Conservation (phyloP, 1,140 invertebrate genomes). For the Heterodera carotae region DNA sequence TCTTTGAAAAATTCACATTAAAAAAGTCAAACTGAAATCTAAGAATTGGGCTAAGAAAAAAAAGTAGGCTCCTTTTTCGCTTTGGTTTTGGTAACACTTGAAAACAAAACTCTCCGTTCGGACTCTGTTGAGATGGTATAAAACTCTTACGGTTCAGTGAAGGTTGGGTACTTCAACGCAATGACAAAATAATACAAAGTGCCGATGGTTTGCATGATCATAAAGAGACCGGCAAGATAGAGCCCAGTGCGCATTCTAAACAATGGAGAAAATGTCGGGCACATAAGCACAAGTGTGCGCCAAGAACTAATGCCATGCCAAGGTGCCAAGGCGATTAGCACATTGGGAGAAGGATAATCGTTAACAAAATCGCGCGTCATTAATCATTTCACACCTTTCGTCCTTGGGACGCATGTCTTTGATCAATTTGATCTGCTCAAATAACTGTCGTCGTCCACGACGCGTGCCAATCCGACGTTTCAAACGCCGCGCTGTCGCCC, state of each 20-base stretch:
- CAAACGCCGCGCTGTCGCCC: no score
- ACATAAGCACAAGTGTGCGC: no score
- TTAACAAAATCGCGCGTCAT: background rate
- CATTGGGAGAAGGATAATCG: no score
- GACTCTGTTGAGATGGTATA: no score
- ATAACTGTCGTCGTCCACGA: background rate
- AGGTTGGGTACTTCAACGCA: constrained; percentile 39
- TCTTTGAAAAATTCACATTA: background rate
- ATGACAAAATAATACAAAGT: constrained; percentile 37
- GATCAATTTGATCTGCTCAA: background rate
- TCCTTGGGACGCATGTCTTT: background rate
- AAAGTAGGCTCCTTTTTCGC: background rate
- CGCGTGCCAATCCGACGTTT: background rate
- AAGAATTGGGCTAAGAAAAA: background rate
- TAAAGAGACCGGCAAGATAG: constrained; percentile 8
- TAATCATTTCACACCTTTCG: background rate
- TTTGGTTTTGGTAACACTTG: background rate
- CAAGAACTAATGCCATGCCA: no score
- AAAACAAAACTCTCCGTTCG: constrained; percentile 1
- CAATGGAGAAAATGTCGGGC: background rate
- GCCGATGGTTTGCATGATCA: constrained; percentile 40
- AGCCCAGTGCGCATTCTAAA: constrained; percentile 28
- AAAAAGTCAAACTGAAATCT: background rate
- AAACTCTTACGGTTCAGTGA: constrained; percentile 25
- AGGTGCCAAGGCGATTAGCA: no score